Base-by-base conservation (phyloP, 2,113 vertebrate species). In the Ursus arctos region DNA sequence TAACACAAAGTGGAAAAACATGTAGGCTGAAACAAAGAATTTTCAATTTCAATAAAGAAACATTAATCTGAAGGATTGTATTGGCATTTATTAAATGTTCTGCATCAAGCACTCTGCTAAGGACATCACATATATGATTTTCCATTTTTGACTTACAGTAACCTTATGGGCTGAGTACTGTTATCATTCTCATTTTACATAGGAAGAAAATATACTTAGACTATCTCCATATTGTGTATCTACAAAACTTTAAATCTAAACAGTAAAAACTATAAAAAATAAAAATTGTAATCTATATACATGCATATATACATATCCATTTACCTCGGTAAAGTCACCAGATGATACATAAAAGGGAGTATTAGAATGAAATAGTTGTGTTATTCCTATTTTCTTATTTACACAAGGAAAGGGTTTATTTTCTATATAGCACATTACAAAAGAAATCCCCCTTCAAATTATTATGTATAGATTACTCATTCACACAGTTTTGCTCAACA, bases 391-490 rank as follows among this genome's bases (percentile, higher is more conserved):
- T 88, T 94, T 89, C 57, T 81, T 72, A 89, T 65, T 57, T 67
- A 63, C 4, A 18, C 26, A 51, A 72, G 3, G 0, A 91, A 85
- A 67, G 1, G 4, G 1, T 61, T 82, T 82, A 71, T 72, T 69
- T 90, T 82, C 59, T 77, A 88, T 0, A 61, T 18, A 28, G 2
- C 0, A 71, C 12, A n/a, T 61, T 91, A 36, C 9, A 40, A 93
- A 93, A 93, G 15, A 95, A 79, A 83, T 79, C 1, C 1, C 6
- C 36, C 67, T 22, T 77, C 40, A 94, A 96, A 65, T 97, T 96
- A 82, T 51, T 81, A 40, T 47, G 13, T 55, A 16, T 67, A 59
- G 6, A 87, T 86, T 22, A 4, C 40, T 18, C 7, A 83, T 80
- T 53, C 40, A 85, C 31, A 77, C 21, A 83, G 0, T 47, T 79